phyloP scores from a whole-genome alignment of 2,113 vertebrate species.

The Peromyscus polionotus region DNA sequence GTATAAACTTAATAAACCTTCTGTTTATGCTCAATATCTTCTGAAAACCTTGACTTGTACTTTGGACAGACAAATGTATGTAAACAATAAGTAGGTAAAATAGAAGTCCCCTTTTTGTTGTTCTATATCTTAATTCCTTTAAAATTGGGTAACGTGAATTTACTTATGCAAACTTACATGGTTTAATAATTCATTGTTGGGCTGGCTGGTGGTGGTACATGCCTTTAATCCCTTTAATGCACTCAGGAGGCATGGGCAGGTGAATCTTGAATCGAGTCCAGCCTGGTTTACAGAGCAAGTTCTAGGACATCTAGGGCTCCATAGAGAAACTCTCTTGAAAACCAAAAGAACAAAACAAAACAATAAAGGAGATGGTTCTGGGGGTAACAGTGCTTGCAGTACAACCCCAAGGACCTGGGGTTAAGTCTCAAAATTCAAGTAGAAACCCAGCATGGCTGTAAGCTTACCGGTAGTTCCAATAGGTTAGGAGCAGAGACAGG shows the following conservation, averaged over 20 bases:
- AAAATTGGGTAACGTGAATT: conserved; percentile 42
- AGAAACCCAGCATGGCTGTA: neutral
- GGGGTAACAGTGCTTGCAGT: neutral
- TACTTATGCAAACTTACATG: conserved; percentile 25
- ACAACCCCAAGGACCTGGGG: too few relatives aligned
- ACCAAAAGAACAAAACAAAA: neutral
- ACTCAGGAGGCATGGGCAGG: neutral
- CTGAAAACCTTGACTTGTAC: neutral
- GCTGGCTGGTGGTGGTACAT: neutral
- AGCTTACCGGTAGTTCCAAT: too few relatives aligned
- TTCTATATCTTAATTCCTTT: neutral
- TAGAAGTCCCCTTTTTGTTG: neutral
- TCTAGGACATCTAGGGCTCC: neutral
- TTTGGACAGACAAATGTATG: neutral
- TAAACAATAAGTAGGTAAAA: neutral
- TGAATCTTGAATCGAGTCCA: neutral
- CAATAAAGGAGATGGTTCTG: neutral
- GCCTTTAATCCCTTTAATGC: neutral
- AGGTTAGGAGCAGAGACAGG: neutral
- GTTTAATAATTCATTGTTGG: neutral
- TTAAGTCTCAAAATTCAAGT: neutral
- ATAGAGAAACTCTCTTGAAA: neutral
- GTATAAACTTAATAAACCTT: conserved; percentile 31
- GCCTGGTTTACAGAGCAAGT: neutral
- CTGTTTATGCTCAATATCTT: neutral